These are phyloP conservation scores for Pseudoips prasinana DNA, from an alignment of 2,888 invertebrate species.

Conservation along the genomic window DNA sequence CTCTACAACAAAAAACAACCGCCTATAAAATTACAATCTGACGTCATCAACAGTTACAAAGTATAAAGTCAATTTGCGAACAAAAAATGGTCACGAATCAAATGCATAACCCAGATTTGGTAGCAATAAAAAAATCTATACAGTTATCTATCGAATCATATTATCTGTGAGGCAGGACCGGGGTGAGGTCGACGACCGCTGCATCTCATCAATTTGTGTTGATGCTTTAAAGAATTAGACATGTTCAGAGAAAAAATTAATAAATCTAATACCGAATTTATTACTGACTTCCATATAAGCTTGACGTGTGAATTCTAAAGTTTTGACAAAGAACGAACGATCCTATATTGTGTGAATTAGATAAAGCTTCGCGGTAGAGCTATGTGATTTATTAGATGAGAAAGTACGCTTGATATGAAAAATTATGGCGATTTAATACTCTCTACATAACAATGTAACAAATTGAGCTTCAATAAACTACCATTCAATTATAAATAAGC, in stretches of 20 bases:
- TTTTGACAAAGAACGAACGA: not conserved
- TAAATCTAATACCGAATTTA: conserved; percentile 11
- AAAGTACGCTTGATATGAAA: no score
- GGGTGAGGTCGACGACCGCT: conserved; percentile 54
- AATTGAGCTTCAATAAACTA: no score
- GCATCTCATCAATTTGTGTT: conserved; percentile 57
- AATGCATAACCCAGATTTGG: conserved; percentile 63
- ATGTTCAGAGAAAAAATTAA: conserved; percentile 40
- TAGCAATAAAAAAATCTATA: conserved; percentile 67
- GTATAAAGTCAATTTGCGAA: conserved; percentile 27
- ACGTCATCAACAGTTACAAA: conserved; percentile 39
- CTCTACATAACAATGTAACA: no score
- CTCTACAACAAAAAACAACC: conserved; percentile 3
- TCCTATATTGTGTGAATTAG: no score
- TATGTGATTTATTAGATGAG: no score
- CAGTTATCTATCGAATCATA: conserved; percentile 79
- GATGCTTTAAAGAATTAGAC: conserved; percentile 48
- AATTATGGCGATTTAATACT: no score
- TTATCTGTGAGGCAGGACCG: conserved; percentile 64
- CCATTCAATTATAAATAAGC: no score
- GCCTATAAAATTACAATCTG: conserved; percentile 19
- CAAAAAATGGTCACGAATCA: conserved; percentile 55
- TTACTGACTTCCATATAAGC: conserved; percentile 13
- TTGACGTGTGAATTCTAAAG: conserved; percentile 12
- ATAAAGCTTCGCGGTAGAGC: no score